A percentile compares a stretch with the other conserved stretches of the same genome.
These are phyloP conservation scores for Galaxea fascicularis DNA, from an alignment of 92 coral and sea anemone species.

Conservation along the genomic window DNA sequence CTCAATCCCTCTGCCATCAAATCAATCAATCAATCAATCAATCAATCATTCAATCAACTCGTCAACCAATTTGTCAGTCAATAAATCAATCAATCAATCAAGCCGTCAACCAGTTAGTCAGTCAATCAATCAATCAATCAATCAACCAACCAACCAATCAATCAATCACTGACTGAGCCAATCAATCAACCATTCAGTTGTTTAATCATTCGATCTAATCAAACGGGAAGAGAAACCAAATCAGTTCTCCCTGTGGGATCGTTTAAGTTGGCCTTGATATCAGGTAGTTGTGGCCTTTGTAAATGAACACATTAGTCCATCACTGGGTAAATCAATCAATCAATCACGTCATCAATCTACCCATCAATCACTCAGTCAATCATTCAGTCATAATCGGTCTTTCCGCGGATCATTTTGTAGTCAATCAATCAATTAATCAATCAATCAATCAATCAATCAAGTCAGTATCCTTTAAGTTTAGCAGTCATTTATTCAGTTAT, in stretches of 20 bases:
- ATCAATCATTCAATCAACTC: not conserved
- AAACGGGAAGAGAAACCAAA: conserved; percentile 45
- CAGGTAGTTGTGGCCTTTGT: conserved; percentile 61
- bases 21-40: not conserved
- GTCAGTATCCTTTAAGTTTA: not conserved
- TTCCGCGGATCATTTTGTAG: no score
- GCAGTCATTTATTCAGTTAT: no score
- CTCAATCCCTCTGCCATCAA: not conserved
- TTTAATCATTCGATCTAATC: not conserved
- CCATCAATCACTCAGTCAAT: not conserved
- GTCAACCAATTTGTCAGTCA: not conserved
- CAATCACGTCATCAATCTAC: not conserved
- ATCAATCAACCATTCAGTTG: not conserved
- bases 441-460: not conserved
- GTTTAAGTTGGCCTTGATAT: conserved; percentile 85
- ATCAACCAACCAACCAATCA: not conserved
- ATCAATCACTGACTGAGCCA: not conserved
- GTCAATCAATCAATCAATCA: not conserved
- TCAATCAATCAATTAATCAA: not conserved
- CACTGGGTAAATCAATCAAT: not conserved
- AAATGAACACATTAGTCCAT: not conserved
- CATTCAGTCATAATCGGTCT: not conserved
- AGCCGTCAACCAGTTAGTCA: not conserved
- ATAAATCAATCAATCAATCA: not conserved
- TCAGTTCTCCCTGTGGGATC: conserved; percentile 75